Base-by-base conservation (phyloP, 1,140 invertebrate species). In the Penaeus japonicus region DNA sequence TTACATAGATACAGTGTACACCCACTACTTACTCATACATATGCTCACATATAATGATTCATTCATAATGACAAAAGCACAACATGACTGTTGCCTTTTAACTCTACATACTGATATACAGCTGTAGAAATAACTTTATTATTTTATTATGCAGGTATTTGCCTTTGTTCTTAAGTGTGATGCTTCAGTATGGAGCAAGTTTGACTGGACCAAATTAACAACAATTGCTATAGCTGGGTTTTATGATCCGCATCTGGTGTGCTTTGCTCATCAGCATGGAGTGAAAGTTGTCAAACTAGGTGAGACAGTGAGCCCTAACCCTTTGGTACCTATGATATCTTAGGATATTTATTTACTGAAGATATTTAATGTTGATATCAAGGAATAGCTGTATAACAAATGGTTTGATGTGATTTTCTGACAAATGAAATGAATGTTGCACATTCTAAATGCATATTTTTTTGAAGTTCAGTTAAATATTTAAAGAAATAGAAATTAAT, bases 201-300 rank as follows among this genome's bases (percentile, higher is more conserved):
- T 92, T 91, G 92, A 93, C 89, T 93, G 92, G 92, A 89, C 88
- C 24, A 93, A 93, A 90, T 80, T 93, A 12, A 93, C 93, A 20
- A 92, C 93, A 0, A 91, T 93, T 39, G 92, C 92, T 18, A 91
- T 92, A 81, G 91, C 91, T 81, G 92, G 92, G 47, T 93, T 92
- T 80, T 75, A 91, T 57, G 92, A 92, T 85, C n/a, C 84, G 0
- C 89, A 92, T 0, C 89, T 93, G 18, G 91, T 93, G 90, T 92
- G 92, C 87, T 89, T 91, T 62, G 93, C 93, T 7, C 93, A 93
- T 89, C 86, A 90, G 59, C 84, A 92, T 84, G 91, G 91, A 32
- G 92, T 92, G 17, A 90, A 91, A 77, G 92, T 92, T 20, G 91
- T 91, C 22, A 90, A 90, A 18, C 53, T 90, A 30, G 90, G 89